phyloP scores from a whole-genome alignment of 2,113 vertebrate genomes.

The Takifugu bimaculatus region DNA sequence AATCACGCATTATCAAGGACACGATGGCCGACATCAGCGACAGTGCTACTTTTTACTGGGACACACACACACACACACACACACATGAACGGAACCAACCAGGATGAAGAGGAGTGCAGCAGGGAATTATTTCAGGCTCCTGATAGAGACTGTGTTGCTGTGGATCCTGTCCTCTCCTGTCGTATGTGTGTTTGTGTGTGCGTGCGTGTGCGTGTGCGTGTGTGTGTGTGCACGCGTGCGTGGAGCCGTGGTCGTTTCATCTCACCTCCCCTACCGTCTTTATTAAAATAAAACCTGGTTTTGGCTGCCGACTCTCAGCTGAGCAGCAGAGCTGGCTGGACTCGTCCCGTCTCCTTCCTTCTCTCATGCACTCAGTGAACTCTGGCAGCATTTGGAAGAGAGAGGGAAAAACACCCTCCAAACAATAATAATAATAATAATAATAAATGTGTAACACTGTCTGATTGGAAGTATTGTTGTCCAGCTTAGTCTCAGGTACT shows the following conservation, averaged over 20 bases:
- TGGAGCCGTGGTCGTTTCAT: background rate
- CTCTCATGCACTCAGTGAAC: constrained; percentile 7
- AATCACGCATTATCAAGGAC: constrained; percentile 3
- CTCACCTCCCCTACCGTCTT: constrained; percentile 29
- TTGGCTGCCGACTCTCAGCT: constrained; percentile 27
- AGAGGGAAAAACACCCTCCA: background rate
- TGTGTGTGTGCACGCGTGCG: background rate
- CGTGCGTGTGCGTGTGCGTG: background rate
- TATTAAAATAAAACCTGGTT: constrained; percentile 32
- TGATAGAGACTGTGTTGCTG: background rate
- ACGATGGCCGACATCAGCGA: constrained; percentile 7
- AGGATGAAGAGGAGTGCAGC: constrained; percentile 21
- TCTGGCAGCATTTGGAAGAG: background rate
- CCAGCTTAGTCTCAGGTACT: too few species aligned
- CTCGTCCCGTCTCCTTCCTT: background rate
- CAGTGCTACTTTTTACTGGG: constrained; percentile 35
- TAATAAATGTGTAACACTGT: background rate
- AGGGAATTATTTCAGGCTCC: constrained; percentile 21
- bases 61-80: constrained; percentile 19
- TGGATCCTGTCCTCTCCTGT: background rate
- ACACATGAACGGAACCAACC: constrained; percentile 8
- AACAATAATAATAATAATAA: background rate
- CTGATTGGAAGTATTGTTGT: too few species aligned
- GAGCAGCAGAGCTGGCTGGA: constrained; percentile 41
- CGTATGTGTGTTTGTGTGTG: too few species aligned